Evolutionary conservation across 1,140 invertebrate species (phyloP).

Genomic region (Bursaphelenchus mucronatus): DNA sequence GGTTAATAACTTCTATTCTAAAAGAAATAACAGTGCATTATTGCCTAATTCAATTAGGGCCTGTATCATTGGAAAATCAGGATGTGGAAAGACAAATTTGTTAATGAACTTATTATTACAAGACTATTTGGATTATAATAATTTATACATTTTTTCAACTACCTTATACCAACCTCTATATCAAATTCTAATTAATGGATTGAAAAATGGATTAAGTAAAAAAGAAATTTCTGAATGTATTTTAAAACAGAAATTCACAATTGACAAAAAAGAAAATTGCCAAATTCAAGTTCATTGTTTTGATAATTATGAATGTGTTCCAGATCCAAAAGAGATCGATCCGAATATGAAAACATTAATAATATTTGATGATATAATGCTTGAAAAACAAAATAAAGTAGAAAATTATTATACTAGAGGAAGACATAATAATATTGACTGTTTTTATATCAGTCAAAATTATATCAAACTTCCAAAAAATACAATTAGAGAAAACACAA

Average conservation of each 20-base stretch:
- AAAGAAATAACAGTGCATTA: slow-evolving; percentile 28
- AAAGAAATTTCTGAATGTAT: slow-evolving; percentile 34
- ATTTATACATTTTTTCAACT: slow-evolving; percentile 40
- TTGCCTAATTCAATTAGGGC: slow-evolving; percentile 32
- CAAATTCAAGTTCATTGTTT: slow-evolving; percentile 25
- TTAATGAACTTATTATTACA: slow-evolving; percentile 39
- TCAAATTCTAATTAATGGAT: slow-evolving; percentile 38
- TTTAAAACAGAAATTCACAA: slow-evolving; percentile 33
- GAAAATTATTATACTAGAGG: slow-evolving; percentile 39
- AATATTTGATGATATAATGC: slow-evolving; percentile 14
- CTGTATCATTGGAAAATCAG: slow-evolving; percentile 32
- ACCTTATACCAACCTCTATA: slow-evolving; percentile 38
- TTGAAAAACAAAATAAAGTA: slow-evolving; percentile 42
- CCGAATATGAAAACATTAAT: slow-evolving; percentile 35
- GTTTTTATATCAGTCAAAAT: slow-evolving; percentile 42
- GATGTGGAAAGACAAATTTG: slow-evolving; percentile 34
- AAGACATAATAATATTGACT: slow-evolving; percentile 42
- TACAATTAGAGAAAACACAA: slow-evolving; percentile 42
- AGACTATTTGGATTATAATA: slow-evolving; percentile 41
- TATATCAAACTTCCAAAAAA: slow-evolving; percentile 34
- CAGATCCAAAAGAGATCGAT: slow-evolving; percentile 34
- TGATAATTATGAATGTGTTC: slow-evolving; percentile 31
- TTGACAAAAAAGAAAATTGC: slow-evolving; percentile 31
- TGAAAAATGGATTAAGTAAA: too few species aligned
- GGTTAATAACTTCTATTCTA: slow-evolving; percentile 30